These are phyloP conservation scores for Drosophila anomelani DNA, from an alignment of 2,888 invertebrate species.

Conservation along the genomic window DNA sequence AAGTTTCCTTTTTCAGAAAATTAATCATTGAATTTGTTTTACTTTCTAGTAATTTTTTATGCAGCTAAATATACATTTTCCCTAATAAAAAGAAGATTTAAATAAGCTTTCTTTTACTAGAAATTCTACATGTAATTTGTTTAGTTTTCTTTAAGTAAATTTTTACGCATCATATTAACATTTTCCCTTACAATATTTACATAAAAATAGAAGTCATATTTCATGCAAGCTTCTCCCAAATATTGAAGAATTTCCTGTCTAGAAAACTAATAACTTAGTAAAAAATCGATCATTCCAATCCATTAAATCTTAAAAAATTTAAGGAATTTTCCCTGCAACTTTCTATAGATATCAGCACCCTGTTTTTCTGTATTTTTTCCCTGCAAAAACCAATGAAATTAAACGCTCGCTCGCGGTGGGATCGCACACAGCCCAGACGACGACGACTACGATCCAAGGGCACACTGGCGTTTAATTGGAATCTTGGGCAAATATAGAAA, in stretches of 20 bases:
- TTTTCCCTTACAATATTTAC: background rate
- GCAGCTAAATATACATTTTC: no score
- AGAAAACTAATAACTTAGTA: background rate
- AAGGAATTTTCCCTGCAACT: background rate
- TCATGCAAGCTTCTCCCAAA: background rate
- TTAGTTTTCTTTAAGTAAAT: background rate
- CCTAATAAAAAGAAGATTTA: no score
- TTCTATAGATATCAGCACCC: conserved; percentile 4
- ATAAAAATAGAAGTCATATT: background rate
- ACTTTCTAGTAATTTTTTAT: no score
- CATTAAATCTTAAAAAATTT: conserved; percentile 2
- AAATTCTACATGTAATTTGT: background rate
- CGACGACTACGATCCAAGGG: conserved; percentile 44
- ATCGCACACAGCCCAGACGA: conserved; percentile 11
- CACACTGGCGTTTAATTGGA: conserved; percentile 79
- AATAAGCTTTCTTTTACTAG: background rate
- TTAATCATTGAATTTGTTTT: no score
- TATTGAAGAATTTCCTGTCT: background rate
- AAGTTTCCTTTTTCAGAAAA: no score
- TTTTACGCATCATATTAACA: no score
- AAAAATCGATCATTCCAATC: background rate
- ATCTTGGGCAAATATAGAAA: conserved; percentile 77
- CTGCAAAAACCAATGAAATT: background rate
- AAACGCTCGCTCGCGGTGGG: conserved; percentile 30
- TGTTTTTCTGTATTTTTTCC: conserved; percentile 2